Base-by-base conservation (phyloP, 1,140 invertebrate genomes). In the Temnothorax curvispinosus region DNA sequence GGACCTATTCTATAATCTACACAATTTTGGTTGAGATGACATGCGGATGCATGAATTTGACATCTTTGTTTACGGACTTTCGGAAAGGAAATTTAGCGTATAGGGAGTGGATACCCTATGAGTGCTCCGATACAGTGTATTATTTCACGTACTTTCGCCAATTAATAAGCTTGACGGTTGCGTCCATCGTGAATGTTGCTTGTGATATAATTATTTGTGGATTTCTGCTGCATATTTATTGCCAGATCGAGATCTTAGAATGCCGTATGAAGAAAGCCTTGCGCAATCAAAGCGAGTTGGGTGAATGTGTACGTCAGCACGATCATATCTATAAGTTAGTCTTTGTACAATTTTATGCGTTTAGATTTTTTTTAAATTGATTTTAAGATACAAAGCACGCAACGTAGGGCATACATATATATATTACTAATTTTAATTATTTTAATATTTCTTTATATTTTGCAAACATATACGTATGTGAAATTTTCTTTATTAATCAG, bases 71-170 rank as follows among this genome's bases (percentile, higher is more conserved):
- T 0, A 65, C 86, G 7, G 74, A 90, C 3, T 67, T 91, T 5
- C 76, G 75, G 0, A 50, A 67, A 3, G 50, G 52, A 18, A 74
- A 71, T 7, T 44, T 92, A 13, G 62, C 90, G 0, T 91, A 90
- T 56, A 89, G 84, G 7, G 91, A 88, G 0, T 94, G 92, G 91
- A 8, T 91, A n/a, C 92, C 93, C 0, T 94, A 87, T 35, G 67
- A 91, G 21, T 75, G 74, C 18, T 58, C 62, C 4, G 0, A 32
- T 8, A 2, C 32, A 11, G 21, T 41, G 15, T 81, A 54, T 58
- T 87, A 6, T 93, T 78, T 80, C 90, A 89, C 75, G 1, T 93
- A 92, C 38, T 18, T 67, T 18, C 88, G 91, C 72, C 93, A 94
- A 58, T 50, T 89, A 0, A 41, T 89, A 3, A 62, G 85, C 11